phyloP scores from a whole-genome alignment of 2,113 vertebrate species.

The Madoqua kirkii region DNA sequence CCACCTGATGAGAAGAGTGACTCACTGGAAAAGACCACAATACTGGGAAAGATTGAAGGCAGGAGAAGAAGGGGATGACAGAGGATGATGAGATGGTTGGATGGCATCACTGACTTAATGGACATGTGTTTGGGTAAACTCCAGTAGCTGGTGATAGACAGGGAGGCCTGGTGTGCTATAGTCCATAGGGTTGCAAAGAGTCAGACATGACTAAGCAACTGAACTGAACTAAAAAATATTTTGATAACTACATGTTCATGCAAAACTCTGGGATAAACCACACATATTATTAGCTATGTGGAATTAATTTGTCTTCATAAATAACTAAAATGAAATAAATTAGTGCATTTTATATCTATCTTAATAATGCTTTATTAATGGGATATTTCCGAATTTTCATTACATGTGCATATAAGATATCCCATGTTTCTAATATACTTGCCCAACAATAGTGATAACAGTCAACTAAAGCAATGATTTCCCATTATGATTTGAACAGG shows the following conservation, averaged over 20 bases:
- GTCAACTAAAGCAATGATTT: not conserved
- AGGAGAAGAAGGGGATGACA: not conserved
- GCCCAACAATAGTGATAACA: not conserved
- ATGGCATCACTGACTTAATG: not conserved
- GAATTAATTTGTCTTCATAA: not conserved
- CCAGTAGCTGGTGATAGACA: rapidly evolving
- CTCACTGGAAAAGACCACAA: not conserved
- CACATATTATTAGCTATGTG: not conserved
- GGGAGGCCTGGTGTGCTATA: not conserved
- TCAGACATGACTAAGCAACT: rapidly evolving
- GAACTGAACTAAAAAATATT: not conserved
- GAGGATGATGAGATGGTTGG: not conserved
- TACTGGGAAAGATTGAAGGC: not conserved
- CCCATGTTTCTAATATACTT: not conserved
- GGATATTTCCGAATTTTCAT: not conserved
- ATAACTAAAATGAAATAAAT: not conserved
- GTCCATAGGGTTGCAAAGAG: not conserved
- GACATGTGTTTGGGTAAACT: not conserved
- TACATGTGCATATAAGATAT: not conserved
- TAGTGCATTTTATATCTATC: not conserved
- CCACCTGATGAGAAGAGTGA: not conserved
- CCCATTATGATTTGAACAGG: not conserved
- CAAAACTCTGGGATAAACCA: not conserved
- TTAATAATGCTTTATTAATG: not conserved
- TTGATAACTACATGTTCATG: not conserved